Base-by-base conservation (phyloP, 2,113 vertebrate genomes). In the Onychostoma macrolepis region DNA sequence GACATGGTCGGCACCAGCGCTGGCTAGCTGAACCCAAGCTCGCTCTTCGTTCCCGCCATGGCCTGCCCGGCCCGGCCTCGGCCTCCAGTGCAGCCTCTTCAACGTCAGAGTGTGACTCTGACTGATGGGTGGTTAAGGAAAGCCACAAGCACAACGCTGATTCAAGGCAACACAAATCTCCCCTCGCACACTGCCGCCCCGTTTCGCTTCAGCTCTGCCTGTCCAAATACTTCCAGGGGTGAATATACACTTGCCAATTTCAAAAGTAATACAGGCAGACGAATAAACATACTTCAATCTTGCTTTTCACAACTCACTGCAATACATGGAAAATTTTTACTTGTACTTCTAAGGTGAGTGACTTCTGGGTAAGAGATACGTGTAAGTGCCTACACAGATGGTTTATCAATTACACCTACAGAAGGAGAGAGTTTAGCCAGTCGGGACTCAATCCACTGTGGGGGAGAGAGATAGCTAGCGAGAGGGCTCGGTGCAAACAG, bases 61-160 rank as follows among this genome's bases (percentile, higher is more conserved):
- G 87, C 96, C 95, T 10, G 94, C 94, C 85, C 93, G 94, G 50
- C 96, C 95, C 0, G 58, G 89, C 17, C 83, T 91, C 74, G 91
- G 96, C 94, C 97, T 97, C 98, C 98, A 99, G 86, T 95, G 91
- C 1, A 99, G 93, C 86, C 95, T 94, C 92, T 96, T 99, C 89
- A 99, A 94, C 85, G 96, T 93, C 93, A 98, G 94, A n/a, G 96
- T 94, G 84, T 99, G 98, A 92, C 96, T 96, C 91, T 96, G 96
- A 92, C 98, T 30, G 30, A 90, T 93, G 80, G 24, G 86, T 71
- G 74, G 88, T 95, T 80, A 93, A 95, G 90, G 6, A 45, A 75
- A 28, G 72, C 24, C 72, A 11, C 63, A 48, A 82, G 87, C 4
- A 61, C 6, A n/a, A 43, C 19, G 1, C 21, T 8, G 13, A 17